Conservation (phyloP, 2,888 invertebrate genomes). For the Lasioglossum leucozonium region DNA sequence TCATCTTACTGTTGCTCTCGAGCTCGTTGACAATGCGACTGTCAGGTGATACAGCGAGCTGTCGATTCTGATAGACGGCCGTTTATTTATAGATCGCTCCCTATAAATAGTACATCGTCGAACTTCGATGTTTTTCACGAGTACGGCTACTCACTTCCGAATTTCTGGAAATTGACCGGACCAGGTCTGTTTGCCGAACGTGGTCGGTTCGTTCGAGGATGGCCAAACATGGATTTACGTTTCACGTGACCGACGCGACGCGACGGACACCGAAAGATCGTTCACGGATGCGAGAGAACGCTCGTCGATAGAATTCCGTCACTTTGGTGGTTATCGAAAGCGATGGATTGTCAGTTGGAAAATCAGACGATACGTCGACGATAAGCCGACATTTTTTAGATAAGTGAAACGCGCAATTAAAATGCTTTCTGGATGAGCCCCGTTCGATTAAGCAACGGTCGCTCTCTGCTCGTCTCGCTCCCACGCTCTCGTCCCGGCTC, state of each 20-base stretch:
- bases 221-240: constrained; percentile 10
- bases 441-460: constrained; percentile 72
- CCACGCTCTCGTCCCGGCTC: constrained; percentile 26
- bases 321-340: constrained; percentile 72
- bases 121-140: not conserved
- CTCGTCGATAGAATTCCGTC: constrained; percentile 73
- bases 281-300: constrained; percentile 64
- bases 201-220: not conserved
- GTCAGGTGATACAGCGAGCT: not conserved
- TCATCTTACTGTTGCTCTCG: not conserved
- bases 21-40: not conserved
- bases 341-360: constrained; percentile 78
- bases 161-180: not conserved
- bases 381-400: constrained; percentile 81
- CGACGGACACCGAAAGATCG: constrained; percentile 12
- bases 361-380: constrained; percentile 79
- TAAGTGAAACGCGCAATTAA: constrained; percentile 81
- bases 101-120: constrained; percentile 16
- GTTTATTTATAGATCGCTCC: constrained; percentile 4
- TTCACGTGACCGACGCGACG: constrained; percentile 12
- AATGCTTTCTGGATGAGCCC: constrained; percentile 79
- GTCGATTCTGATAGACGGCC: not conserved
- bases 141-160: not conserved
- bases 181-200: not conserved
- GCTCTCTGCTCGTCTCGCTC: constrained; percentile 27